Base-by-base conservation (phyloP, 1,140 invertebrate genomes). In the Leptinotarsa lineolata region DNA sequence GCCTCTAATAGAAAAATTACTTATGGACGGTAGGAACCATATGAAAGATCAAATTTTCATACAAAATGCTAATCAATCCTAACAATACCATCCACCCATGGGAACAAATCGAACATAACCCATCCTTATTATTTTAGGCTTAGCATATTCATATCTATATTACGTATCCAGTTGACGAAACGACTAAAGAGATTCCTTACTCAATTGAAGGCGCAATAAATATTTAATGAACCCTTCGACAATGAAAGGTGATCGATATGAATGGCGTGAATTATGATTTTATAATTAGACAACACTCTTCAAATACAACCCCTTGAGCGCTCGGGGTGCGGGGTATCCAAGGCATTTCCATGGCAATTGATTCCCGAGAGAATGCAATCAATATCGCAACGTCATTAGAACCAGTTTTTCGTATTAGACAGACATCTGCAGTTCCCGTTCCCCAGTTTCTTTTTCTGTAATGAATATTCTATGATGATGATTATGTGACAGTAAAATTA, bases 181-280 rank as follows among this genome's bases (percentile, higher is more conserved):
- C 30, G 30, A 8, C 30, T 11, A 39, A 8, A 63, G 20, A 63
- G 20, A 63, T 21, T 15, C 24, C 61, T 0, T 63, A 59, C 24
- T 16, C 20, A 24, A 63, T 30, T 20, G 24, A 63, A 63, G 61
- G 20, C 20, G 58, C 58, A 59, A 63, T 63, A 30, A 63, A 63
- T 63, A 63, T 63, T 63, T 63, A 63, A 63, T 30, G 20, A 63
- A 21, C 61, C 13, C n/a, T 16, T 63, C 61, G 61, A 63, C 61
- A 63, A 22, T 63, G 20, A 6, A 22, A 21, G 24, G 20, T 30
- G 61, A 63, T 63, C 61, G 61, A 63, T 63, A 63, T 48, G 66
- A 68, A 68, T 68, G 21, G 39, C 45, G 66, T 48, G 66, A 68
- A 68, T 68, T 68, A 68, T 68, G 66, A 68, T 45, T 68, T 68